Percentiles rank a stretch among this genome's conserved stretches.
Conservation (phyloP, 2,888 invertebrate species). For the Hyposoter dolosus region DNA sequence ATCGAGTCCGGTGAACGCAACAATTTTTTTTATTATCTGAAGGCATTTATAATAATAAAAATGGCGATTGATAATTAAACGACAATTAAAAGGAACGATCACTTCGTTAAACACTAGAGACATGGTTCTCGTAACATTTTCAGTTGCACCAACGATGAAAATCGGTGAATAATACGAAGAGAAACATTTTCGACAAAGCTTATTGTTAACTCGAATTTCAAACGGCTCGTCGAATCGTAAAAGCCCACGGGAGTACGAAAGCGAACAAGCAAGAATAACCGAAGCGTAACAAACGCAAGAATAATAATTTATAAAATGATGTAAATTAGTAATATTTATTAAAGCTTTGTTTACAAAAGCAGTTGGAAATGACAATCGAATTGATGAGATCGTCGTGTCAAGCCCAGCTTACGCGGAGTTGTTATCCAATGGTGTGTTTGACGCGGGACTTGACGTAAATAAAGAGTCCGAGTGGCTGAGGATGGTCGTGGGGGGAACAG, state of each 20-base stretch:
- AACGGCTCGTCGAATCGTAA: neutral
- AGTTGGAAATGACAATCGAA: slow-evolving; percentile 11
- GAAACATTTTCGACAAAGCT: neutral
- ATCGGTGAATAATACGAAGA: too few relatives aligned
- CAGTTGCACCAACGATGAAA: too few relatives aligned
- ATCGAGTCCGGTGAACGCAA: too few relatives aligned
- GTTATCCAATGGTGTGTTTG: slow-evolving; percentile 12
- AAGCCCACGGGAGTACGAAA: neutral
- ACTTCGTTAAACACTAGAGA: too few relatives aligned
- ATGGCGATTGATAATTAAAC: too few relatives aligned
- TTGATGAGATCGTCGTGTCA: neutral
- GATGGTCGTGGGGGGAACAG: neutral
- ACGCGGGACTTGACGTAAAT: slow-evolving; percentile 6
- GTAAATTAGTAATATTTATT: neutral
- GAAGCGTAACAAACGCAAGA: neutral
- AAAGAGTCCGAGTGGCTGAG: neutral
- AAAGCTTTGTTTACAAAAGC: neutral
- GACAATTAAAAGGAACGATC: too few relatives aligned
- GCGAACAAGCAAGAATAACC: neutral
- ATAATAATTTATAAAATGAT: neutral
- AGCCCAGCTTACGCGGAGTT: neutral
- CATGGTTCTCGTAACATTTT: too few relatives aligned
- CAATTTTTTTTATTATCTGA: too few relatives aligned
- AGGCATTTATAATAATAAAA: too few relatives aligned
- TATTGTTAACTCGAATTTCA: neutral